Evolutionary conservation across 2,888 invertebrate species (phyloP).

Genomic region (Morinoia aosen): DNA sequence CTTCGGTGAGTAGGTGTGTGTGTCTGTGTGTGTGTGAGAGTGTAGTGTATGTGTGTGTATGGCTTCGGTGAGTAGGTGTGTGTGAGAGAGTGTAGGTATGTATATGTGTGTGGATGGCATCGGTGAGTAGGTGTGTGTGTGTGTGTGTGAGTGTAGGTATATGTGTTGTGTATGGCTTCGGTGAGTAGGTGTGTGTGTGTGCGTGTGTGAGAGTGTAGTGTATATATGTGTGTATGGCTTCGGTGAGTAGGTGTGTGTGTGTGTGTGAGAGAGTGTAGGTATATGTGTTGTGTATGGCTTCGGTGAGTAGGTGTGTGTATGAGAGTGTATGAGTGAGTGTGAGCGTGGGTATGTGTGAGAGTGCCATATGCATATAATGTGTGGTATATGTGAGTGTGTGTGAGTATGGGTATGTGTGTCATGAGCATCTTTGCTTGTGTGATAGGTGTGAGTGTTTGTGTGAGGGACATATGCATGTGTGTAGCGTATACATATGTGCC

Average conservation of each 20-base stretch:
- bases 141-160: neutral
- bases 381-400: neutral
- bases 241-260: neutral
- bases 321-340: slow-evolving; percentile 56
- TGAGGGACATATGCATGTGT: too few species aligned
- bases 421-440: too few species aligned
- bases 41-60: neutral
- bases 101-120: too few species aligned
- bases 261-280: too few species aligned
- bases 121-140: slow-evolving; percentile 6
- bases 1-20: slow-evolving; percentile 58
- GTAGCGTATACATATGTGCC: too few species aligned
- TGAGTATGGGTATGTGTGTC: too few species aligned
- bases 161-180: slow-evolving; percentile 65
- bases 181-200: slow-evolving; percentile 54
- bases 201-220: too few species aligned
- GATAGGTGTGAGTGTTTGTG: too few species aligned
- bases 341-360: neutral
- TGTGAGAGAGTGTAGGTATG: neutral
- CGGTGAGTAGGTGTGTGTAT: too few species aligned
- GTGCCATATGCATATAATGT: too few species aligned
- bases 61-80: neutral
- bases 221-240: too few species aligned
- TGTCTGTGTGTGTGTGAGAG: neutral
- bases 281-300: too few species aligned